Base-by-base conservation (phyloP, 2,888 invertebrate genomes). In the Lissocephala sabroskyi region DNA sequence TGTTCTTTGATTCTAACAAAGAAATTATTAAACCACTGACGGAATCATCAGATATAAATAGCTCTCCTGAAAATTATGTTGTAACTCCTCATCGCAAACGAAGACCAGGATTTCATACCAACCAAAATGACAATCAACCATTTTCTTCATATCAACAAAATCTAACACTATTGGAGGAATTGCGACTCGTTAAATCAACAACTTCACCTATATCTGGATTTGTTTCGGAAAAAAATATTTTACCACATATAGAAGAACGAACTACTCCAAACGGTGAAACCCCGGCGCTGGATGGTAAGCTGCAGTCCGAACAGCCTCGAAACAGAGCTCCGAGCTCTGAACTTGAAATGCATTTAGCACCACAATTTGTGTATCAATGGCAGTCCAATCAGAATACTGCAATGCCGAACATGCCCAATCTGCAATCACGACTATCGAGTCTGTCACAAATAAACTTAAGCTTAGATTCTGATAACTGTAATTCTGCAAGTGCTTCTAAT, bases 31-130 rank as follows among this genome's bases (percentile, higher is more conserved):
- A 84, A 52, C 77, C 80, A 3, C 88, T 91, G 29, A 90, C 91
- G 11, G 92, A 92, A 59, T 89, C 89, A 68, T 90, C 91, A 64
- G 84, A 91, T 45, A 86, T 92, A 39, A 90, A 91, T 41, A 91
- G 90, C 77, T 91, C 92, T 49, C 92, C 93, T 0, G 93, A 93
- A 82, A 92, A 92, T 74, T 94, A 94, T 79, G 93, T 94, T 33
- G 94, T 95, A 16, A 94, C 94, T 26, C 94, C 94, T 9, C 94
- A 94, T 85, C 87, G 94, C 67, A 95, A 94, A 85, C 87, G 94
- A 81, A 87, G 94, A 80, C 94, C 94, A 1, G 94, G 94, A 42
- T 95, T 95, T 76, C 93, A 94, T 82, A 94, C 94, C 79, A 92
- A 94, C 28, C 94, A 94, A 14, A 92, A 93, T 57, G 94, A 94